Evolutionary conservation across 2,888 invertebrate species (phyloP), one percentile per base, ranked within the genome.

Genomic region (Dioctria linearis): DNA sequence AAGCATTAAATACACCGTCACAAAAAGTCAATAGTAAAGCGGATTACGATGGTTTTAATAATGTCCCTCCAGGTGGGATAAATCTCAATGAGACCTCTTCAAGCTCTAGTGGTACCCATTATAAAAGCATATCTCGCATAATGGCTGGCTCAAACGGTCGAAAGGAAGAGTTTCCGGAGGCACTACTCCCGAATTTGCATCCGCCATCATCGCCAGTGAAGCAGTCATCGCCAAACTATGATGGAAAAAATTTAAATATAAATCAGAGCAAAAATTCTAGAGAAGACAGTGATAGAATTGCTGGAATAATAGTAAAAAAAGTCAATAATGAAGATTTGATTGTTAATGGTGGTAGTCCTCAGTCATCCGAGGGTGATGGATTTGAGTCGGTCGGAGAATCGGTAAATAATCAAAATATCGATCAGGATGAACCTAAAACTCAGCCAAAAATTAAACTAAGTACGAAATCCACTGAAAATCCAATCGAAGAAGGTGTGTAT

Each of bases 101-200:
- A 4, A 93, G 93, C 83, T 90, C 90, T 6, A 59, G 83, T 40
- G 86, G 88, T 49, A 91, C 95, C 79, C 94, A 94, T 87, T 93
- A 95, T 85, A 95, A 96, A 3, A 94, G 95, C 83, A 96, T 96
- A 84, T 94, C 95, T 3, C 91, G 96, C 79, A 96, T 96, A 85
- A 90, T 96, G 40, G 95, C 95, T 73, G 96, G 96, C 1, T 95
- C 95, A 75, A 96, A 95, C 86, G 96, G 96, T 0, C 90, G 95
- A 46, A 95, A 95, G 84, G 94, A 95, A 83, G 94, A 95, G 84
- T 93, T 95, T 78, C 94, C 95, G 0, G 95, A 95, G 83, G 94
- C 95, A 63, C 89, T 95, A 0, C 88, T 95, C 40, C 90, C 91
- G 2, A 87, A 85, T 13, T 82, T 83, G 5, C 85, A 86, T 80